These are phyloP conservation scores for Saturnia japonica DNA, from an alignment of 2,888 invertebrate genomes.

Conservation along the genomic window DNA sequence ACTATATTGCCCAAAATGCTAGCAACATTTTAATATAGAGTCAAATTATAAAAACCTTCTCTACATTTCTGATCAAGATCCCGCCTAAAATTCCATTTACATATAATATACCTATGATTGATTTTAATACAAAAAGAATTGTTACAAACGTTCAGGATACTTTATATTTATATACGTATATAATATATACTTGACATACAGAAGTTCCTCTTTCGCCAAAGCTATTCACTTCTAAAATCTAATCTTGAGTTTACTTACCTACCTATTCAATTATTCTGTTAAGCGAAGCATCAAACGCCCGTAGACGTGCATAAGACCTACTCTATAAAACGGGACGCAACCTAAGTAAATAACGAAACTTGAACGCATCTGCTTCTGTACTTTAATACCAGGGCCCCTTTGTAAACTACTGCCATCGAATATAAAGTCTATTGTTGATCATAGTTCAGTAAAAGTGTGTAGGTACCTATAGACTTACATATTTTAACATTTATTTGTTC, in stretches of 20 bases:
- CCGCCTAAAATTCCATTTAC: neutral
- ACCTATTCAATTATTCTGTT: conserved; percentile 54
- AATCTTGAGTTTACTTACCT: conserved; percentile 12
- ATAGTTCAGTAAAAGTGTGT: conserved; percentile 12
- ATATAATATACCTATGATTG: neutral
- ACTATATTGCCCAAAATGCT: no score
- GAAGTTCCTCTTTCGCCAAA: neutral
- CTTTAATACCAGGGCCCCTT: conserved; percentile 39
- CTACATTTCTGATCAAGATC: neutral
- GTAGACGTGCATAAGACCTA: conserved; percentile 55
- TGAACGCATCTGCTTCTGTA: conserved; percentile 68
- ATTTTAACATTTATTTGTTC: neutral
- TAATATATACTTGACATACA: neutral
- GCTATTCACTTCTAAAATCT: neutral
- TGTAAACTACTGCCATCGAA: conserved; percentile 47
- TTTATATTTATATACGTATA: neutral
- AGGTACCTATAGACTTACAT: neutral
- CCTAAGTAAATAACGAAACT: conserved; percentile 72
- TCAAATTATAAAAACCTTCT: no score
- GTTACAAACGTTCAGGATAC: neutral
- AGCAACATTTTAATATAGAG: no score
- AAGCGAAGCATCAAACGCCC: conserved; percentile 49
- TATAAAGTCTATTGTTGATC: conserved; percentile 30
- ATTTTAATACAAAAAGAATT: neutral
- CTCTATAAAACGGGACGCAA: conserved; percentile 63